phyloP scores from a whole-genome alignment of 2,888 invertebrate species.

The Acheta domesticus region DNA sequence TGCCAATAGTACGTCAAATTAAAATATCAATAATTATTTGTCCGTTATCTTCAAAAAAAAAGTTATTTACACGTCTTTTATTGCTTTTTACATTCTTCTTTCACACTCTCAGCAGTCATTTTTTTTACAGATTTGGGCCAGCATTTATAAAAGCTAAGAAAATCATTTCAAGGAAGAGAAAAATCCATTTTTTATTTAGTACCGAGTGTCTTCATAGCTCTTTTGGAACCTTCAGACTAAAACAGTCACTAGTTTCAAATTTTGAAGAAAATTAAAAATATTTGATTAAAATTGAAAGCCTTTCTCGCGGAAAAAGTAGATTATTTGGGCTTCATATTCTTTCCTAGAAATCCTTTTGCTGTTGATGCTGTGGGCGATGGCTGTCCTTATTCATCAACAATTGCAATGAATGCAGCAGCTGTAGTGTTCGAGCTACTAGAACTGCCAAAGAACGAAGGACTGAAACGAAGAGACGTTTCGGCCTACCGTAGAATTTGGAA shows the following conservation, averaged over 20 bases:
- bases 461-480: not conserved
- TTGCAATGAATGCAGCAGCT: not conserved
- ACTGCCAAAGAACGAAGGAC: not conserved
- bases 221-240: not conserved
- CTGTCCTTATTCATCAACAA: not conserved
- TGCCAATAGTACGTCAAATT: too few species aligned
- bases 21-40: too few species aligned
- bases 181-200: not conserved
- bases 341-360: not conserved
- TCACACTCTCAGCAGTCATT: too few species aligned
- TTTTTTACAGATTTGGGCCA: not conserved
- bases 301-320: not conserved
- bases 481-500: not conserved
- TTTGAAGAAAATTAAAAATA: not conserved
- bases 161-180: not conserved
- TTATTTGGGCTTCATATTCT: not conserved
- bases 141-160: not conserved
- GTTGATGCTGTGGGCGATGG: not conserved
- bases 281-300: not conserved
- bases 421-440: not conserved
- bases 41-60: too few species aligned
- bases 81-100: too few species aligned
- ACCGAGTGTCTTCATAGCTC: not conserved
- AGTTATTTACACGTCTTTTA: too few species aligned
- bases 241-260: not conserved